Conservation (phyloP, 2,113 vertebrate genomes). For the Pelecanus crispus region DNA sequence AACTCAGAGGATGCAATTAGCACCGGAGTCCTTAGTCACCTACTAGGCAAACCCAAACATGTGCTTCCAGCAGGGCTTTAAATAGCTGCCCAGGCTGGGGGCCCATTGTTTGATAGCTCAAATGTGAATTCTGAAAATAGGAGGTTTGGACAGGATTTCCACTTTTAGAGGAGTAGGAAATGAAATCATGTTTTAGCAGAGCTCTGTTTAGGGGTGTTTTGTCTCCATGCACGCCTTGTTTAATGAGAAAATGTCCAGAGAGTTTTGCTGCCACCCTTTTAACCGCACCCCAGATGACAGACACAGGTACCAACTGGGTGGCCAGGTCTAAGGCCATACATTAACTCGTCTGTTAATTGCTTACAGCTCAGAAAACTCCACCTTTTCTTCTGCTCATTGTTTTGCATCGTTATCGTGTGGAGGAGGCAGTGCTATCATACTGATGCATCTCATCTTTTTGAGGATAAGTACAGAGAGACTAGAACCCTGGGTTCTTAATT, state of each 20-base stretch:
- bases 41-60: neutral
- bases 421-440: neutral
- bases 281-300: neutral
- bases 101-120: slow-evolving; percentile 53
- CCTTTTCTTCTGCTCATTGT: neutral
- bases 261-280: neutral
- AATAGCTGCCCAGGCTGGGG: slow-evolving; percentile 36
- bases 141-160: slow-evolving; percentile 62
- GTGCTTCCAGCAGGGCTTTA: slow-evolving; percentile 20
- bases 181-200: slow-evolving; percentile 69
- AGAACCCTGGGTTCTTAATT: neutral
- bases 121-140: slow-evolving; percentile 48
- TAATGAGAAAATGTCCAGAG: neutral
- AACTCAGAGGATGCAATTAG: neutral
- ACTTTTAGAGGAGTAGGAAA: slow-evolving; percentile 68
- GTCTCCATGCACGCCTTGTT: slow-evolving; percentile 50
- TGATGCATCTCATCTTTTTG: neutral
- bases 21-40: neutral
- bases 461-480: neutral
- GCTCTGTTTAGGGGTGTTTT: slow-evolving; percentile 57
- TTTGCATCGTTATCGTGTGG: rapidly evolving
- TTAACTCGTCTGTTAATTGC: neutral
- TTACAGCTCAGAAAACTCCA: neutral
- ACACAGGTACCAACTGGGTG: neutral
- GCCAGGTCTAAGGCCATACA: neutral